A percentile compares a stretch with the other conserved stretches of the same genome.
phyloP scores from a whole-genome alignment of 2,888 invertebrate genomes.

The Phragmatobia fuliginosa region DNA sequence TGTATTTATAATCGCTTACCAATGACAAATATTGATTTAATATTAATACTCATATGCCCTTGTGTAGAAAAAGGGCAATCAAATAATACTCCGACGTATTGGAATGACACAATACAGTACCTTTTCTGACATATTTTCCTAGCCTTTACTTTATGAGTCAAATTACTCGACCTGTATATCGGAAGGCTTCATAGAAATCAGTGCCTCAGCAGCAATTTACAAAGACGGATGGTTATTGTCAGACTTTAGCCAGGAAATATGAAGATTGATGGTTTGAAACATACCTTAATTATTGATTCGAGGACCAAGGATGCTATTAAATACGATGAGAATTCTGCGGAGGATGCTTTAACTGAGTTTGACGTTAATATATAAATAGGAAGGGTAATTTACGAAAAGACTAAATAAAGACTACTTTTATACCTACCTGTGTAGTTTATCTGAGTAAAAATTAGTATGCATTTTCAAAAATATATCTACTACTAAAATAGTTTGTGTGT shows the following conservation, averaged over 20 bases:
- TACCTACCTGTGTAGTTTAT: neutral
- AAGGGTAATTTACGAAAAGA: neutral
- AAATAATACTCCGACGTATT: conserved; percentile 5
- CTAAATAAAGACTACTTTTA: neutral
- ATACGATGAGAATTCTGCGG: conserved; percentile 24
- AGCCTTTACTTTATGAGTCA: conserved; percentile 31
- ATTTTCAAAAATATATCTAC: too few relatives aligned
- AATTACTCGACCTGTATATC: conserved; percentile 40
- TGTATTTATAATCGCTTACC: conserved; percentile 5
- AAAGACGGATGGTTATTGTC: conserved; percentile 75
- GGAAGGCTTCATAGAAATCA: conserved; percentile 50
- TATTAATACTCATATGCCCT: neutral
- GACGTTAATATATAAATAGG: neutral
- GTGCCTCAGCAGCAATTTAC: conserved; percentile 70
- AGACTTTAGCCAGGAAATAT: conserved; percentile 73
- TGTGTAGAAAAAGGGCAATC: conserved; percentile 2
- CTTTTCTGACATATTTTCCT: conserved; percentile 19
- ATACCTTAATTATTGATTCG: conserved; percentile 59
- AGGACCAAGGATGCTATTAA: conserved; percentile 24
- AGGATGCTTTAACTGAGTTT: conserved; percentile 7
- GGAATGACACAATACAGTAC: neutral
- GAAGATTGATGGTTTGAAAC: conserved; percentile 71
- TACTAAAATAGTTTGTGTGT: too few relatives aligned
- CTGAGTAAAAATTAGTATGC: neutral
- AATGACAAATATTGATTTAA: conserved; percentile 3